phyloP scores from a whole-genome alignment of 2,888 invertebrate species.

The Spialia ferax region DNA sequence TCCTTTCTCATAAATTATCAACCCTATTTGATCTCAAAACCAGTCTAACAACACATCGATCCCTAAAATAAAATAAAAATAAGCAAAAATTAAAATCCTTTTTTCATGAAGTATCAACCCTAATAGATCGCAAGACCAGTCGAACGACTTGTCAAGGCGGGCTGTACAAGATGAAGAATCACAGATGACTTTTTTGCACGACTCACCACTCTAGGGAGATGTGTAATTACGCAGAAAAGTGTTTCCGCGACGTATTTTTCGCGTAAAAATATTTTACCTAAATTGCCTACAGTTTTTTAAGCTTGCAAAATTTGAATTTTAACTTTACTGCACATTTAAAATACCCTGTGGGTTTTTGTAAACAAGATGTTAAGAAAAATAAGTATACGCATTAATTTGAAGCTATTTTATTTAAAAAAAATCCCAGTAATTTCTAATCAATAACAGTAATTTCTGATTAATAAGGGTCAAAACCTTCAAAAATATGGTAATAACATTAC shows the following conservation, averaged over 20 bases:
- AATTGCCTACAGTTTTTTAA: not conserved
- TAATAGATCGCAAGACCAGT: slow-evolving; percentile 47
- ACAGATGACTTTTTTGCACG: slow-evolving; percentile 76
- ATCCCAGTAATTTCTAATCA: too few species aligned
- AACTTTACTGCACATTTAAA: not conserved
- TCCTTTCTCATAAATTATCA: too few species aligned
- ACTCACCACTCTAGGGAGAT: slow-evolving; percentile 70
- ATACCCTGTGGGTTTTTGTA: too few species aligned
- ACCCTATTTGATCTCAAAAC: too few species aligned
- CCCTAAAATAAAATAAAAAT: not conserved
- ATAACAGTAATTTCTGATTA: too few species aligned
- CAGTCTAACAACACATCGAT: not conserved
- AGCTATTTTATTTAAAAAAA: too few species aligned
- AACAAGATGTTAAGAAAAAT: too few species aligned
- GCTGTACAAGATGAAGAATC: slow-evolving; percentile 80
- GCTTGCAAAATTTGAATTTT: not conserved
- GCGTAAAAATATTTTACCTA: slow-evolving; percentile 12
- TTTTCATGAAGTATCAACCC: slow-evolving; percentile 50
- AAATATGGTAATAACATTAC: too few species aligned
- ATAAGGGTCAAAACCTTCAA: too few species aligned
- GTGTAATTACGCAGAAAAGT: slow-evolving; percentile 70
- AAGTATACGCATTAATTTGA: too few species aligned
- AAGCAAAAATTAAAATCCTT: not conserved
- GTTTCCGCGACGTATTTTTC: slow-evolving; percentile 43
- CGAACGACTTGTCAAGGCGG: slow-evolving; percentile 68